Evolutionary conservation across 2,113 vertebrate genomes (phyloP).

Genomic region (Pogonocichla stellata): DNA sequence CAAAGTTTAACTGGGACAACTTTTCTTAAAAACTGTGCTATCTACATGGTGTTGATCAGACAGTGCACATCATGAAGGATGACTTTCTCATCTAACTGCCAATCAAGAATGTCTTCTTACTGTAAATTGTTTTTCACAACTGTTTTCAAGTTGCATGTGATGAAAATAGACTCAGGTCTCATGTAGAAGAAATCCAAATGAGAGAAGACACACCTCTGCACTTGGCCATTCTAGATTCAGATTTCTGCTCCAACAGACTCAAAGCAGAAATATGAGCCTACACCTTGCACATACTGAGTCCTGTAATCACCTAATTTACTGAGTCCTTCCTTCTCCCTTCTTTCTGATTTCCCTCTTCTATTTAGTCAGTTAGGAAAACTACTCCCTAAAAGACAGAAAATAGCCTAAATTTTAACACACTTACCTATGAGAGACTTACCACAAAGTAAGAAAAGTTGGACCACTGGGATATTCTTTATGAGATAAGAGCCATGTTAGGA

Average conservation of each 20-base stretch:
- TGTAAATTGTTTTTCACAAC: not conserved
- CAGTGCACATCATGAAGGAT: not conserved
- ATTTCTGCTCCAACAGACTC: not conserved
- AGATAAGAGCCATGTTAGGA: not conserved
- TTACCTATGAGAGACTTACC: not conserved
- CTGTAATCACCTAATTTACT: not conserved
- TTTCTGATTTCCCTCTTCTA: not conserved
- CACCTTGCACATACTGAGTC: not conserved
- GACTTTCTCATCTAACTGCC: not conserved
- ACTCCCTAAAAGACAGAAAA: not conserved
- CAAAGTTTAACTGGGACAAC: rapidly evolving
- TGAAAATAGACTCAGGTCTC: not conserved
- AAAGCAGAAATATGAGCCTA: not conserved
- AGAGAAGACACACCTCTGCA: not conserved
- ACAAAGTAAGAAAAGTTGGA: not conserved
- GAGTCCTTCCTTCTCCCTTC: not conserved
- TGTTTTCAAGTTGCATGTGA: not conserved
- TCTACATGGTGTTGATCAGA: not conserved
- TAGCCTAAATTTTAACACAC: not conserved
- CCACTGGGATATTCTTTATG: not conserved
- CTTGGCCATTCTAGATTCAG: not conserved
- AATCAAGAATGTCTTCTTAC: not conserved
- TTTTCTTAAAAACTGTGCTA: not conserved
- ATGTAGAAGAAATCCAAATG: not conserved
- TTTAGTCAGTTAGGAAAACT: not conserved